Conservation (phyloP, 2,888 invertebrate genomes). For the Plemyria rubiginata region DNA sequence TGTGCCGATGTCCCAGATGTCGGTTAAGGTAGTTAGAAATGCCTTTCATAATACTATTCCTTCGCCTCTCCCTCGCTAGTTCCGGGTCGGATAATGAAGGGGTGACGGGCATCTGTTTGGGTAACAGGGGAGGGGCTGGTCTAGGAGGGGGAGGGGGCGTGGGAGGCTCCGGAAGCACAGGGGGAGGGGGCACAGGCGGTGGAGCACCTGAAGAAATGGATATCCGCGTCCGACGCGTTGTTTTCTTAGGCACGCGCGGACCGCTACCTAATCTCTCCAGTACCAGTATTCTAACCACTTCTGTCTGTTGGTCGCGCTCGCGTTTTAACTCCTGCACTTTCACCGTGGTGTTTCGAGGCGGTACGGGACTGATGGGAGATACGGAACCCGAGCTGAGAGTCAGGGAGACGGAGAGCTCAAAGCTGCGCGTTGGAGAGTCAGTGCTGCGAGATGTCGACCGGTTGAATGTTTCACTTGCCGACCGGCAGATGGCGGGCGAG, state of each 20-base stretch:
- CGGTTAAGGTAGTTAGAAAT: conserved; percentile 93
- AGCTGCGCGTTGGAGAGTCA: conserved; percentile 59
- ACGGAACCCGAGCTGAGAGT: conserved; percentile 62
- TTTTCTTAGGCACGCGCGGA: conserved; percentile 51
- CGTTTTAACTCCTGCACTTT: conserved; percentile 40
- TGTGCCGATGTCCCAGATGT: conserved; percentile 86
- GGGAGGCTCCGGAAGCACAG: conserved; percentile 49
- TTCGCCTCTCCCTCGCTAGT: conserved; percentile 85
- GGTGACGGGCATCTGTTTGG: conserved; percentile 60
- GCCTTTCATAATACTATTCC: conserved; percentile 93
- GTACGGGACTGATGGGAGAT: conserved; percentile 70
- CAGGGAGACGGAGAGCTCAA: conserved; percentile 55
- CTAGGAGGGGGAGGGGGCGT: conserved; percentile 53
- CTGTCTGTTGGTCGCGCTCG: conserved; percentile 88
- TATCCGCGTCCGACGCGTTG: conserved; percentile 23
- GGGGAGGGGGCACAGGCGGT: conserved; percentile 65
- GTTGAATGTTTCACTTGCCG: conserved; percentile 73
- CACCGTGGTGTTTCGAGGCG: conserved; percentile 64
- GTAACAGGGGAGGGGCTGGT: conserved; percentile 60
- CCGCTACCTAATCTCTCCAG: conserved; percentile 88
- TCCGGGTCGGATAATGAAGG: conserved; percentile 86
- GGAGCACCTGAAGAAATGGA: conserved; percentile 44
- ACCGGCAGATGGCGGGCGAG: conserved; percentile 76
- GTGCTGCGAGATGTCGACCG: conserved; percentile 57
- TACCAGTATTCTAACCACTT: conserved; percentile 92